phyloP scores from a whole-genome alignment of 2,888 invertebrate species.

The Aquatica leii region DNA sequence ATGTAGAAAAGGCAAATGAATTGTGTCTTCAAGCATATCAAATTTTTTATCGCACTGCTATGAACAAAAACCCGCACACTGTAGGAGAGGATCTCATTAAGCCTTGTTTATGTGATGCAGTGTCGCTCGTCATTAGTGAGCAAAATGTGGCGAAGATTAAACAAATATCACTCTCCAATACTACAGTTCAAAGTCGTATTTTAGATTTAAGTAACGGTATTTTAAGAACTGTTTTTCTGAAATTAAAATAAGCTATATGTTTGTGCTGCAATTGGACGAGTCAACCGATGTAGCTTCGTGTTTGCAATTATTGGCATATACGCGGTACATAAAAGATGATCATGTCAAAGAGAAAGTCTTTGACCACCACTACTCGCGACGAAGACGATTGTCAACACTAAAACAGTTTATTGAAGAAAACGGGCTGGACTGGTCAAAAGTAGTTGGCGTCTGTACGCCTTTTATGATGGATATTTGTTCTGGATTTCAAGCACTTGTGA shows the following conservation, averaged over 20 bases:
- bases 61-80: background rate
- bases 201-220: too few relatives aligned
- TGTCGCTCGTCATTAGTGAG: too few relatives aligned
- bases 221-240: constrained; percentile 5
- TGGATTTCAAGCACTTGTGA: constrained; percentile 6
- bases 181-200: too few relatives aligned
- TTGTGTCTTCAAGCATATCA: constrained; percentile 5
- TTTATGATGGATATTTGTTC: background rate
- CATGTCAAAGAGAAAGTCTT: background rate
- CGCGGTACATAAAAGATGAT: too few relatives aligned
- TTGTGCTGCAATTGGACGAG: constrained; percentile 2
- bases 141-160: too few relatives aligned
- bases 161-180: too few relatives aligned
- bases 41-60: too few relatives aligned
- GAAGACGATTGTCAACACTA: background rate
- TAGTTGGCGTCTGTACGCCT: background rate
- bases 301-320: too few relatives aligned
- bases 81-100: background rate
- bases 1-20: constrained; percentile 3
- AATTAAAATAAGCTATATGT: background rate
- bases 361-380: background rate
- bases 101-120: too few relatives aligned
- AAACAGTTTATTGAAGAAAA: constrained; percentile 9
- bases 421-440: constrained; percentile 7
- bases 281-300: too few relatives aligned